Evolutionary conservation across 2,888 invertebrate genomes (phyloP).

Genomic region (Lasioglossum calceatum): DNA sequence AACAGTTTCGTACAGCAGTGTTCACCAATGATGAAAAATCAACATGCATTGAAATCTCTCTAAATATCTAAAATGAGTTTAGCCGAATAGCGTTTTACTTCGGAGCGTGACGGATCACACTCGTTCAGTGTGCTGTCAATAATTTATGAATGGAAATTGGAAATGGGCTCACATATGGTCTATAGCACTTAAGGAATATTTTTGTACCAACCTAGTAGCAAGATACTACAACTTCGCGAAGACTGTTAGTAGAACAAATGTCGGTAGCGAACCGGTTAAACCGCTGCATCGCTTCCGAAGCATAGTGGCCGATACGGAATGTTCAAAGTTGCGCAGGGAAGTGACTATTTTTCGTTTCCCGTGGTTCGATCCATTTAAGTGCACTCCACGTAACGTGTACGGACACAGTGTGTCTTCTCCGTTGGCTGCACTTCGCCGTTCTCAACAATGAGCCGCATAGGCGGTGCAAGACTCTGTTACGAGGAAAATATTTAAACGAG

Average conservation of each 20-base stretch:
- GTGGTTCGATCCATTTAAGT: conserved; percentile 12
- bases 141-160: background rate
- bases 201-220: background rate
- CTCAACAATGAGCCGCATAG: background rate
- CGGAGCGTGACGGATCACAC: no score
- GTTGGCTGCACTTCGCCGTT: background rate
- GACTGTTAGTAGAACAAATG: background rate
- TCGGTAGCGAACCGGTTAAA: background rate
- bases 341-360: background rate
- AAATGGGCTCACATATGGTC: background rate
- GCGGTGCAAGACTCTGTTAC: background rate
- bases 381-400: conserved; percentile 2
- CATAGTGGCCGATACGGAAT: background rate
- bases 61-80: no score
- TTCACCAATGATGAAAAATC: background rate
- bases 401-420: conserved; percentile 7
- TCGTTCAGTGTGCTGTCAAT: no score
- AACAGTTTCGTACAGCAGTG: background rate
- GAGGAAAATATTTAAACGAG: conserved; percentile 35
- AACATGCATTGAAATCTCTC: no score
- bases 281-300: background rate
- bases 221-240: background rate
- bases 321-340: background rate
- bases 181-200: background rate
- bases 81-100: no score